Evolutionary conservation across 2,888 invertebrate genomes (phyloP), one percentile per base, ranked within the genome.

Genomic region (Perizoma flavofasciatum): DNA sequence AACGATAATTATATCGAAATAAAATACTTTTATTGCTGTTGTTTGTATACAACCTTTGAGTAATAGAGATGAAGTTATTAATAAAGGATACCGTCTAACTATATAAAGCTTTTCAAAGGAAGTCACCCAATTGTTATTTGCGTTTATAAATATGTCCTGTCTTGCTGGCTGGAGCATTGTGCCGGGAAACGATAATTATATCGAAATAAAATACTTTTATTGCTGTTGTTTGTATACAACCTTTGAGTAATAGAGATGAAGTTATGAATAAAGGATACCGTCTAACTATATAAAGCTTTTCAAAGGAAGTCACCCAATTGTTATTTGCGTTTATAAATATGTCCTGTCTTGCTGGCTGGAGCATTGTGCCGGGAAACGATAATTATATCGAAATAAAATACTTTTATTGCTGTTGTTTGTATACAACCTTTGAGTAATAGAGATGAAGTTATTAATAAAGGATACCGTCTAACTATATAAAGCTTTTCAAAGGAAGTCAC

Each of bases 181-280:
- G 43, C 45, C 9, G 45, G 46, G 46, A 34, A 33, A 46, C 9
- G 33, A 46, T 46, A 46, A 46, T 46, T 46, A 46, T 46, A 34
- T 46, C 4, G 34, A 34, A 46, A 46, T 34, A 9, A 8, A 45
- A 45, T 45, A 45, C 45, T 32, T 22, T 45, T 45, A 41, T 41
- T 41, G 41, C 10, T 10, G 41, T 10, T n/a, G 41, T 10, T 41
- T 10, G n/a, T 41, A 10, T 10, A 10, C 39, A 39, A 7, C 10
- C 41, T 10, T 10, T 4, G 10, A 41, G 41, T 41, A 41, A 41
- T 41, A 6, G 22, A 32, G 45, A 45, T 22, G 22, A 1, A 22
- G 22, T 3, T 3, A 22, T 22, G n/a, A n/a, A n/a, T n/a, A n/a
- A n/a, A n/a, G n/a, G n/a, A n/a, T n/a, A n/a, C n/a, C 22, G 3